Base-by-base conservation (phyloP, 2,888 invertebrate species). In the Schizotus pectinicornis region DNA sequence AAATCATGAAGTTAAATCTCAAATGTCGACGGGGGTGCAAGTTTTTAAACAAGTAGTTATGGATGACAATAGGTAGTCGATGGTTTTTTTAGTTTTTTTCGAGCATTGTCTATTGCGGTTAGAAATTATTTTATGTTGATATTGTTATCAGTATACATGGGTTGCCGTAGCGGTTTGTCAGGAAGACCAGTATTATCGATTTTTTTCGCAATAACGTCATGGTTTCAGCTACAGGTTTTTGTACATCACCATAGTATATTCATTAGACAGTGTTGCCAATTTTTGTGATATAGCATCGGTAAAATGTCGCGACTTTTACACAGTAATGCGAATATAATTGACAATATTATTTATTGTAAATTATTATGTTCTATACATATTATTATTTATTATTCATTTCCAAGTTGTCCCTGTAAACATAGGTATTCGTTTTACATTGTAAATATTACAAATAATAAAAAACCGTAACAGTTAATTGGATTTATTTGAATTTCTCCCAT, bases 1-100 rank as follows among this genome's bases (percentile, higher is more conserved):
- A 67, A 89, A 89, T 70, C 91, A 92, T 72, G 92, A 90, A 78
- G 87, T 88, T 63, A 90, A 92, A 72, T 88, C 88, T 55, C 88
- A 88, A 79, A 90, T 89, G 83, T 86, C 87, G 46, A 86, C 87
- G n/a, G 88, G 88, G 62, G 82, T 81, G 9, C 77, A 78, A 64
- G 81, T 82, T 67, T 88, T 89, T 77, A 89, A 90, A 76, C 89
- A 89, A 80, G 90, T 90, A 32, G 89, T 90, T 7, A 89, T 90
- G 86, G 87, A 88, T 74, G 88, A 88, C 77, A 86, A 87, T 74
- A 88, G 88, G 85, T 89, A 89, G 79, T 76, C 68, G 39, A 52
- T 51, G 41, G 11, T 35, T 35, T 6, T 14, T 35, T 13, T 34
- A 46, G 6, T 13, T 13, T 33, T 33, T 46, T 12, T 33, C 8